A percentile compares a stretch with the other conserved stretches of the same genome.
Evolutionary conservation across 2,797 vertebrate genomes (phyloP).

Genomic region (Parambassis ranga): DNA sequence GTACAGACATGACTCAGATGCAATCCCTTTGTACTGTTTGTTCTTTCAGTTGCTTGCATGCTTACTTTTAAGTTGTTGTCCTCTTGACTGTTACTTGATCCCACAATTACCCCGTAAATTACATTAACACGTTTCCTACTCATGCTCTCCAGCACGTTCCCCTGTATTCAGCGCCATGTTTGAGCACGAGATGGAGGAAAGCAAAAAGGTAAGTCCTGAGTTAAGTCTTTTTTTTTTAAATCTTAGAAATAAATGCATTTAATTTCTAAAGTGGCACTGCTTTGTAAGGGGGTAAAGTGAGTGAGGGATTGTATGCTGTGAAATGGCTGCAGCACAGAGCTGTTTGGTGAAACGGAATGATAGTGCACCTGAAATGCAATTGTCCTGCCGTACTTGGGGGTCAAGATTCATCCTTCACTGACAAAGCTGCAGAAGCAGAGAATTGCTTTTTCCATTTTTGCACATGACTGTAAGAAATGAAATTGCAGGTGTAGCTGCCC

Average conservation of each 20-base stretch:
- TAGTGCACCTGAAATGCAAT: constrained; percentile 60
- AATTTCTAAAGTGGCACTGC: constrained; percentile 20
- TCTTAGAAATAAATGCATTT: constrained; percentile 32
- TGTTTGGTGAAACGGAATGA: constrained; percentile 56
- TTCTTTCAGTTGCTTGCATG: background rate
- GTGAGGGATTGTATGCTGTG: constrained; percentile 54
- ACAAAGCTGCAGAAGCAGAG: constrained; percentile 48
- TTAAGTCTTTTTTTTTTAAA: background rate
- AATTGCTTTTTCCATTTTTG: constrained; percentile 51
- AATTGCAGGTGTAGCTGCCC: constrained; percentile 16
- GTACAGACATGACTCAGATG: constrained; percentile 62
- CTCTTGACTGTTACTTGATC: background rate
- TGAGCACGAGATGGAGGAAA: constrained; percentile 99
- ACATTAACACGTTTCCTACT: background rate
- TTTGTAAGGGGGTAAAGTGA: constrained; percentile 41
- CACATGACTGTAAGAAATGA: constrained; percentile 42
- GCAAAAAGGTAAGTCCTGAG: constrained; percentile 90
- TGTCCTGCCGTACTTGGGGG: constrained; percentile 49
- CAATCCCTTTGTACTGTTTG: background rate
- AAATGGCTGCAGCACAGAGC: constrained; percentile 37
- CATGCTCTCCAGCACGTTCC: constrained; percentile 84
- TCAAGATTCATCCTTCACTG: constrained; percentile 68
- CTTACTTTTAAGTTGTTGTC: background rate
- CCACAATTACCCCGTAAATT: background rate
- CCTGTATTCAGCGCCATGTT: constrained; percentile 99